Percentiles rank a stretch among this genome's conserved stretches.
Conservation (phyloP, 2,888 invertebrate genomes). For the Neocrepidodera transversa region DNA sequence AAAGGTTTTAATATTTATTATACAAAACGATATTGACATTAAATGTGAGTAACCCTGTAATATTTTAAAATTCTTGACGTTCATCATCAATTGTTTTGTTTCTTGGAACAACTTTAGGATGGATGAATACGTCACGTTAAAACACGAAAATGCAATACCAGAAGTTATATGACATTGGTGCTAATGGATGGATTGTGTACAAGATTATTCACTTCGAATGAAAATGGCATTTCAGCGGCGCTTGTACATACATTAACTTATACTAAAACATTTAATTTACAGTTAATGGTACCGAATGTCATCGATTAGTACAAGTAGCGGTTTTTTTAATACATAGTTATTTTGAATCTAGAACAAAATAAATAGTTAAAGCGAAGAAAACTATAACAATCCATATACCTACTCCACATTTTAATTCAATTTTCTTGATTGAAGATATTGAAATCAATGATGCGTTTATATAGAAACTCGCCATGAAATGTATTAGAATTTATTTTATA, state of each 20-base stretch:
- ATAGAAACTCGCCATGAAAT: too few species aligned
- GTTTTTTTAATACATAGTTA: too few species aligned
- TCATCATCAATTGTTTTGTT: slow-evolving; percentile 19
- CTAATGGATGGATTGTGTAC: slow-evolving; percentile 20
- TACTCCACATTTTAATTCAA: too few species aligned
- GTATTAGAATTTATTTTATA: too few species aligned
- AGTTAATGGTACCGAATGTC: slow-evolving; percentile 20
- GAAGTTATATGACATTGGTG: slow-evolving; percentile 3
- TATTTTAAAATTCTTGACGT: slow-evolving; percentile 16
- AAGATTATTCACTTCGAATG: slow-evolving; percentile 22
- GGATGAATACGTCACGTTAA: slow-evolving; percentile 4
- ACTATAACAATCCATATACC: too few species aligned
- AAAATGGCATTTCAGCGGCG: slow-evolving; percentile 5
- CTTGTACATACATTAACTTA: background rate
- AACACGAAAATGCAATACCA: slow-evolving; percentile 10
- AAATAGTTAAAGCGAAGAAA: too few species aligned
- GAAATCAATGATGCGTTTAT: too few species aligned
- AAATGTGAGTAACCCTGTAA: slow-evolving; percentile 4
- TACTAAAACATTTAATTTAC: slow-evolving; percentile 19
- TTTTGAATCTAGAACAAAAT: too few species aligned
- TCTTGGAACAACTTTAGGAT: slow-evolving; percentile 24
- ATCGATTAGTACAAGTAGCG: too few species aligned
- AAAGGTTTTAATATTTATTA: too few species aligned
- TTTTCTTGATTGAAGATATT: too few species aligned
- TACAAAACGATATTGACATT: too few species aligned